phyloP scores from a whole-genome alignment of 2,888 invertebrate genomes.

The Muscina levida region DNA sequence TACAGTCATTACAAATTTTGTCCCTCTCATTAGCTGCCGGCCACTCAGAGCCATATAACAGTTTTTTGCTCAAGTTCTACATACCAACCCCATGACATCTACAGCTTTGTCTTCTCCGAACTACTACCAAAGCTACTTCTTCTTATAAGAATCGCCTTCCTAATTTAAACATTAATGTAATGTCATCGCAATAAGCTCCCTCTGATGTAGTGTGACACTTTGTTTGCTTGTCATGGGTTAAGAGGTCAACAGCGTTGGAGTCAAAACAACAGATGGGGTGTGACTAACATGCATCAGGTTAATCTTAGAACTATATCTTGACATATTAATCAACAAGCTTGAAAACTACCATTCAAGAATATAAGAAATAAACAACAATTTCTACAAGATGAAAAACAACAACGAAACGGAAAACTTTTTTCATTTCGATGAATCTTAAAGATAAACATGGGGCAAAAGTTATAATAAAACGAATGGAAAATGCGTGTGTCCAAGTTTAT shows the following conservation, averaged over 20 bases:
- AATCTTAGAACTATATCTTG: slow-evolving; percentile 44
- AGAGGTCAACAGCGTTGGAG: not conserved
- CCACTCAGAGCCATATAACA: too few species aligned
- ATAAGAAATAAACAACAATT: slow-evolving; percentile 29
- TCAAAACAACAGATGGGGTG: not conserved
- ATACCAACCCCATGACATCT: too few species aligned
- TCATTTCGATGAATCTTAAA: slow-evolving; percentile 33
- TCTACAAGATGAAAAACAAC: slow-evolving; percentile 28
- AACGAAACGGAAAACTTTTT: slow-evolving; percentile 32
- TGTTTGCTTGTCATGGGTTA: not conserved
- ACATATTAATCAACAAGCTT: slow-evolving; percentile 52
- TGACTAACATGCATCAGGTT: slow-evolving; percentile 37
- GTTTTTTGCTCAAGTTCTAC: too few species aligned
- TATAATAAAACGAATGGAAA: not conserved
- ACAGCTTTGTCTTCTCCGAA: too few species aligned
- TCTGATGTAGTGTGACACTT: not conserved
- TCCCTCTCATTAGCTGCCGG: too few species aligned
- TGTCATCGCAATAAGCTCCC: too few species aligned
- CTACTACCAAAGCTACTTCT: too few species aligned
- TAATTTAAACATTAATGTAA: too few species aligned
- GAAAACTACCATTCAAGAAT: slow-evolving; percentile 40
- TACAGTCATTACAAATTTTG: too few species aligned
- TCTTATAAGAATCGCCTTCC: too few species aligned
- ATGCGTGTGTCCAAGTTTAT: not conserved
- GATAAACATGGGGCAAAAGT: slow-evolving; percentile 52